A percentile compares a stretch with the other conserved stretches of the same genome.
Conservation (phyloP, 2,113 vertebrate species). For the Anhinga rufa region DNA sequence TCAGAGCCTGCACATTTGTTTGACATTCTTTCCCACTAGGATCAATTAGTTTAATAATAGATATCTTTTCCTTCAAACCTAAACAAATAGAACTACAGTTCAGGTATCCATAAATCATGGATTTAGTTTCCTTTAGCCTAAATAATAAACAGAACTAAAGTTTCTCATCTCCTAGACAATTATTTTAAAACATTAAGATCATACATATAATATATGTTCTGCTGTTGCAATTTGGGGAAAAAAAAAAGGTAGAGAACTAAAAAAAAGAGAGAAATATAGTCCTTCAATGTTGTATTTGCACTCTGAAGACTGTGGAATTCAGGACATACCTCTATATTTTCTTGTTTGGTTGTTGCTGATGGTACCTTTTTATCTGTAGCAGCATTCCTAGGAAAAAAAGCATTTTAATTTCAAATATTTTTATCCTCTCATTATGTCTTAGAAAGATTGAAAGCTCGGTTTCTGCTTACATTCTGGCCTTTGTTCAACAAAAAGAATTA, state of each 20-base stretch:
- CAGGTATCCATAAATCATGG: neutral
- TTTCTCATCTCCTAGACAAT: neutral
- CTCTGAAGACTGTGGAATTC: neutral
- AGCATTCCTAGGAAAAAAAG: neutral
- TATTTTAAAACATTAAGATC: neutral
- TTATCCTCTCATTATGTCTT: neutral
- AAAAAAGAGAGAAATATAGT: neutral
- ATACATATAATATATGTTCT: no score
- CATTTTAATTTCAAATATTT: neutral
- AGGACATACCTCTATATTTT: neutral
- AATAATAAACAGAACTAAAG: neutral
- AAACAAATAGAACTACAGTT: neutral
- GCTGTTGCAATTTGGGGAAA: no score
- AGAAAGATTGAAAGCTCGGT: neutral
- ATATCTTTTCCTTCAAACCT: neutral
- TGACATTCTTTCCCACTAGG: neutral
- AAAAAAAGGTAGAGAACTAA: fast-evolving
- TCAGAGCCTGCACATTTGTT: neutral
- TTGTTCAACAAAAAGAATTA: neutral
- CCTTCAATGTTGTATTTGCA: neutral
- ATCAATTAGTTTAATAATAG: neutral
- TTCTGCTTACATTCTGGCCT: neutral
- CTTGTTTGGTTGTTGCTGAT: neutral
- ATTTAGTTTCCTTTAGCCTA: neutral
- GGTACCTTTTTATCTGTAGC: neutral